Base-by-base conservation (phyloP, 2,113 vertebrate species). In the Archocentrus centrarchus region DNA sequence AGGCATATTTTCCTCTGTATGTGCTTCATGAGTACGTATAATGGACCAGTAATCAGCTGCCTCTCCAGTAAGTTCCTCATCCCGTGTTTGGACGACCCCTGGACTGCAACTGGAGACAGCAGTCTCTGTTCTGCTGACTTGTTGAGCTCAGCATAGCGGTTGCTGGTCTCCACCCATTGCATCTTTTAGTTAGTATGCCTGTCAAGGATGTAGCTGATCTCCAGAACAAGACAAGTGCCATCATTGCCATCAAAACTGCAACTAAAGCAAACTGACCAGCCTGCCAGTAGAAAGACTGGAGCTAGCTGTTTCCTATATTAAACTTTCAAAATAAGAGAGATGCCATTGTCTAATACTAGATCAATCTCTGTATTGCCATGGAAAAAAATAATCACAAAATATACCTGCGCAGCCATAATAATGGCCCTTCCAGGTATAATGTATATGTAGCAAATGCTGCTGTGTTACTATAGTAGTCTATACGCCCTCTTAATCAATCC, bases 361-460 rank as follows among this genome's bases (percentile, higher is more conserved):
- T n/a, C 3, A 2, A 73, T 53, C 4, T 9, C 24, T 17, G 27
- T 70, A 50, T 70, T 70, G 5, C 50, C 66, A 30, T 1, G 0
- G 44, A 70, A 50, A 70, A 70, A 20, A 30, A 13, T 30, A 11
- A 68, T 47, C 63, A 47, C 22, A 68, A 68, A 47, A 68, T 68
- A 6, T 68, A 2, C 5, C 5, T 47, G 22, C 20, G 22, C 22
- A 47, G 15, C 15, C 24, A 50, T 70, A 24, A 73, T 53, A 73
- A 53, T 70, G 44, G 17, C 24, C 27, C 27, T 53, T 44, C 17
- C 44, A 53, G 17, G 20, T 70, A 53, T 50, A 50, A 2, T 50
- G 24, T 32, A 53, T 14, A n/a, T 53, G 9, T 73, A 50, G 27
- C 18, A 73, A 73, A 32, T 24, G 1, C 20, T 5, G n/a, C 4